Evolutionary conservation across 2,113 vertebrate genomes (phyloP).

Genomic region (Phylloscopus trochilus): DNA sequence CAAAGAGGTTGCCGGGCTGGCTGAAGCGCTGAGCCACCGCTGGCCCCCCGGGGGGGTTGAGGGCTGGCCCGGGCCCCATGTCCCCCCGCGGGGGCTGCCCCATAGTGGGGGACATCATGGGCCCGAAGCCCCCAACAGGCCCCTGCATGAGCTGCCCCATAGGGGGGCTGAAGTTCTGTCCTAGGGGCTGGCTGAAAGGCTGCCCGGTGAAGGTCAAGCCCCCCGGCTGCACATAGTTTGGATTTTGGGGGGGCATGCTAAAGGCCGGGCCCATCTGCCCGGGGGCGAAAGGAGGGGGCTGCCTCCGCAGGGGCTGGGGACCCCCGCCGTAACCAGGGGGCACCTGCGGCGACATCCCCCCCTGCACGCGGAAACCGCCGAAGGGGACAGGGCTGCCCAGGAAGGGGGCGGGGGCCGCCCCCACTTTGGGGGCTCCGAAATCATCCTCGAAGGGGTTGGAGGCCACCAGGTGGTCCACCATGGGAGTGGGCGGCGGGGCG

Average conservation of each 20-base stretch:
- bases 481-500: constrained; percentile 93
- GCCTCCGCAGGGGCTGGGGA: constrained; percentile 74
- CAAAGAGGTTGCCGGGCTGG: constrained; percentile 83
- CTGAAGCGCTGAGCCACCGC: constrained; percentile 72
- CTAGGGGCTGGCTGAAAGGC: constrained; percentile 72
- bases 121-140: constrained; percentile 80
- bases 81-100: constrained; percentile 80
- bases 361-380: constrained; percentile 77
- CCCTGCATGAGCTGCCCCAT: constrained; percentile 87
- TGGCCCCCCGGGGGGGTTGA: constrained; percentile 77
- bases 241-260: constrained; percentile 83
- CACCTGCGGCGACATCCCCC: constrained; percentile 80
- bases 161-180: constrained; percentile 88
- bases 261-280: constrained; percentile 91
- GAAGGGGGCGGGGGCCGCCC: constrained; percentile 75
- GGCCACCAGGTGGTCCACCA: constrained; percentile 96
- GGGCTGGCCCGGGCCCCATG: constrained; percentile 76
- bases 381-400: constrained; percentile 82
- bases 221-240: constrained; percentile 70
- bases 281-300: constrained; percentile 72
- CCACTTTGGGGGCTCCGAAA: constrained; percentile 87
- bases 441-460: constrained; percentile 98
- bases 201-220: constrained; percentile 72
- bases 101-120: constrained; percentile 88
- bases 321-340: constrained; percentile 72